phyloP scores from a whole-genome alignment of 2,113 vertebrate genomes.

The Amblyopsis rosae region DNA sequence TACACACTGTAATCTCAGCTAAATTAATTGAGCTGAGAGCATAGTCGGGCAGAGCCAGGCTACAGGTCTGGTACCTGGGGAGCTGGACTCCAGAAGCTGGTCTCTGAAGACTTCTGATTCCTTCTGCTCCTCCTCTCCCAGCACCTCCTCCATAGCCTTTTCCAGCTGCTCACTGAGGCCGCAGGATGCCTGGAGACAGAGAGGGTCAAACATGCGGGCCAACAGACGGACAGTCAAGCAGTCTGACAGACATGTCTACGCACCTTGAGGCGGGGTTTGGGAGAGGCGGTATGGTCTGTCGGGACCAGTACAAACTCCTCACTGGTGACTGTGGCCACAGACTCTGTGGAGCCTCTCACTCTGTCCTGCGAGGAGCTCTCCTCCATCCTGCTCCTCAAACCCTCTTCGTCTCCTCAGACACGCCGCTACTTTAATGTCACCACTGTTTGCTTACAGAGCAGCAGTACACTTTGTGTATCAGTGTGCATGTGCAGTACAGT shows the following conservation, averaged over 20 bases:
- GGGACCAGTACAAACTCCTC: constrained; percentile 93
- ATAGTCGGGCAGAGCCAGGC: too few relatives aligned
- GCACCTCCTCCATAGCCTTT: constrained; percentile 92
- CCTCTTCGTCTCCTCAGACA: too few relatives aligned
- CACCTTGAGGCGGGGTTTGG: constrained; percentile 88
- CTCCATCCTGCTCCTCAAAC: constrained; percentile 77
- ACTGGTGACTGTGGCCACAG: constrained; percentile 85
- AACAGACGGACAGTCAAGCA: background rate
- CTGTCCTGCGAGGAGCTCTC: constrained; percentile 84
- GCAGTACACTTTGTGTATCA: too few relatives aligned
- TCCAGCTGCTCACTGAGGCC: constrained; percentile 90
- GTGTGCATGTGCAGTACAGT: too few relatives aligned
- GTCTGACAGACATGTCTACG: background rate
- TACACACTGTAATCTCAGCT: too few relatives aligned
- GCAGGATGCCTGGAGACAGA: constrained; percentile 81
- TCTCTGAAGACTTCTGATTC: constrained; percentile 52
- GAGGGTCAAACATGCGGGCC: background rate
- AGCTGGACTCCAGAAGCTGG: constrained; percentile 23
- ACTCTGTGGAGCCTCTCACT: constrained; percentile 84
- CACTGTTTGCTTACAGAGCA: too few relatives aligned
- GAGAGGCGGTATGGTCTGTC: constrained; percentile 76
- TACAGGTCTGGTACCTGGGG: constrained; percentile 39
- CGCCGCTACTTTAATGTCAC: too few relatives aligned
- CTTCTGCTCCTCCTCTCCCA: constrained; percentile 77
- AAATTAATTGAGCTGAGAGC: too few relatives aligned